Evolutionary conservation across 64 coral and sea anemone species (phyloP), one percentile per base, ranked within the genome.

Genomic region (Pocillopora verrucosa): DNA sequence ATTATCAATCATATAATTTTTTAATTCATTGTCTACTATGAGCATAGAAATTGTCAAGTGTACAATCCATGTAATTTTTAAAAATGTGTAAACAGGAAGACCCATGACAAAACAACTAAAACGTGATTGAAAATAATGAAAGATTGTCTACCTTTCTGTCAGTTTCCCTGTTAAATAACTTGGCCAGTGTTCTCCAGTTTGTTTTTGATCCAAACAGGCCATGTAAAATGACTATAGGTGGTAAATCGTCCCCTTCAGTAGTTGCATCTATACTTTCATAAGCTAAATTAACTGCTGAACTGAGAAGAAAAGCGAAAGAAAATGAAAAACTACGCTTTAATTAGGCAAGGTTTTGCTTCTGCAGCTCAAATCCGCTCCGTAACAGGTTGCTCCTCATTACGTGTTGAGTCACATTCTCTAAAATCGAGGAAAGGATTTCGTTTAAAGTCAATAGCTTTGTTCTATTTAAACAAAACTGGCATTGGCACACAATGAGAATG

Each of bases 171-270:
- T 91, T 90, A 36, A 93, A 91, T 17, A 79, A 77, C 74, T 89
- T 95, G 65, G 82, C 92, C 13, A 99, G 77, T 74, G 89, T 99
- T 45, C 91, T 83, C 97, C 97, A 99, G 85, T 99, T 99, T 87
- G 88, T 90, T 84, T 99, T 99, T 60, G 93, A 92, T 17, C 97
- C 97, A 95, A 99, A 93, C n/a, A 99, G 82, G 14, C 97, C 97
- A 93, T 99, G 97, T 20, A 93, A 76, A 69, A 99, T 91, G 22
- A 99, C 86, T 15, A 99, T 22, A 65, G 97, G 93, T 16, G 95
- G 83, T 0, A 89, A 78, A 19, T 83, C 16, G 78, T 93, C 87
- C 41, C 76, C 76, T 58, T 87, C 87, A 78, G 90, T 67, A 22
- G 67, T 86, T 37, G 82, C 88, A 51, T 97, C 84, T 74, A 91